phyloP scores from a whole-genome alignment of 2,888 invertebrate species.

The Octodonta nipae region DNA sequence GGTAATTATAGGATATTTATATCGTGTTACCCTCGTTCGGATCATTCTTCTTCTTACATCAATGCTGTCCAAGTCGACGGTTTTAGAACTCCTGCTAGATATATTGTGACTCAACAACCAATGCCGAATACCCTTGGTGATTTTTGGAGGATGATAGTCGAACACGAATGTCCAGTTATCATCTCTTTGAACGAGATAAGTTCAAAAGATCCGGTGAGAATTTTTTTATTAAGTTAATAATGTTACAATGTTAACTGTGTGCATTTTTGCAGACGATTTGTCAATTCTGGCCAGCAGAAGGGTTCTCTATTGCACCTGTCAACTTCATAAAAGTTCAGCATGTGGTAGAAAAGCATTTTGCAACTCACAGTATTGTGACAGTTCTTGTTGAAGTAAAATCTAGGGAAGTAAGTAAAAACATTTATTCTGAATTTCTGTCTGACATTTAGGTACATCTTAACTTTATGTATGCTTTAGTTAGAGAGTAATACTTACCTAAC shows the following conservation, averaged over 20 bases:
- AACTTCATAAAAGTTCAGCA: slow-evolving; percentile 11
- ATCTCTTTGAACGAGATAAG: slow-evolving; percentile 33
- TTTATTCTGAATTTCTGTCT: too few relatives aligned
- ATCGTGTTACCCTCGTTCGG: slow-evolving; percentile 27
- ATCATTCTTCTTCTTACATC: slow-evolving; percentile 35
- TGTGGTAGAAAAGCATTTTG: slow-evolving; percentile 7
- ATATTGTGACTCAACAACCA: slow-evolving; percentile 36
- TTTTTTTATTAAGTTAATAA: too few relatives aligned
- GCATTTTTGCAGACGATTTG: slow-evolving; percentile 11
- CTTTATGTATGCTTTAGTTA: too few relatives aligned
- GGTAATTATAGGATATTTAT: slow-evolving; percentile 27
- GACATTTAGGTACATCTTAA: too few relatives aligned
- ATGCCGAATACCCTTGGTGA: slow-evolving; percentile 34
- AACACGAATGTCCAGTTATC: slow-evolving; percentile 31
- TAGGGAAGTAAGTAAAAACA: slow-evolving; percentile 8
- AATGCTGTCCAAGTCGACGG: slow-evolving; percentile 36
- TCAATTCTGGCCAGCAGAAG: slow-evolving; percentile 12
- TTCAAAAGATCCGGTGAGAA: slow-evolving; percentile 27
- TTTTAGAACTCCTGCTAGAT: slow-evolving; percentile 28
- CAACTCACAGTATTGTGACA: slow-evolving; percentile 8
- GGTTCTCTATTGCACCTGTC: slow-evolving; percentile 8
- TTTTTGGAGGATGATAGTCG: slow-evolving; percentile 37
- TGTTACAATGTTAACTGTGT: too few relatives aligned
- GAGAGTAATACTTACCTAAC: too few relatives aligned
- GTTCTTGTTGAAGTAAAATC: slow-evolving; percentile 6